These are phyloP conservation scores for Nemotelus pantherinus DNA, from an alignment of 2,888 invertebrate species.

Conservation along the genomic window DNA sequence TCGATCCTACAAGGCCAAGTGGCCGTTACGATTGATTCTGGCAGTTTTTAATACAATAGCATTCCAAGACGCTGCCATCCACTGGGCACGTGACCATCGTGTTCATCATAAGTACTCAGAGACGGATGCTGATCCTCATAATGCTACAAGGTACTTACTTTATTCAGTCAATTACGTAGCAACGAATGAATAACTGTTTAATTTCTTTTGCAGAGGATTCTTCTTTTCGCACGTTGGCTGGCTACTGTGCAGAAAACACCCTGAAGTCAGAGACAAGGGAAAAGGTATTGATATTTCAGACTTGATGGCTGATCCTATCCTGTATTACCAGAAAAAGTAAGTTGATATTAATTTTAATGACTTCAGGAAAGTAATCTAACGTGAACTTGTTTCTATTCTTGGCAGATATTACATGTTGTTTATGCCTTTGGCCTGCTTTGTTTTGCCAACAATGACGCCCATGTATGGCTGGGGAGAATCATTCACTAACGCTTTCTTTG, in stretches of 20 bases:
- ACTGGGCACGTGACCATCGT: conserved; percentile 84
- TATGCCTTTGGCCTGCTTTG: conserved; percentile 80
- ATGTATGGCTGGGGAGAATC: conserved; percentile 82
- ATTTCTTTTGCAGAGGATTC: conserved; percentile 74
- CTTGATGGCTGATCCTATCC: conserved; percentile 80
- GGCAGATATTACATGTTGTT: conserved; percentile 77
- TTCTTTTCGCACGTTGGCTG: conserved; percentile 97
- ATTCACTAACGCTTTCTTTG: conserved; percentile 73
- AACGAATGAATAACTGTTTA: conserved; percentile 6
- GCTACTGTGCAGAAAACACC: conserved; percentile 91
- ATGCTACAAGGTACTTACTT: conserved; percentile 70
- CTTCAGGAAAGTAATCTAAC: background rate
- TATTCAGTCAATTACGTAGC: background rate
- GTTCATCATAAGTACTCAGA: conserved; percentile 94
- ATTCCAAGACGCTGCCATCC: conserved; percentile 84
- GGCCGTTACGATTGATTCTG: conserved; percentile 84
- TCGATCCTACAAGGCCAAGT: conserved; percentile 93
- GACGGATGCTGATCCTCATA: conserved; percentile 94
- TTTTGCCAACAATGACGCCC: conserved; percentile 79
- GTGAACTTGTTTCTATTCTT: conserved; percentile 20
- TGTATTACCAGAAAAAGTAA: conserved; percentile 90
- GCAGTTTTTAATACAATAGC: conserved; percentile 88
- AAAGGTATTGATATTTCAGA: conserved; percentile 87
- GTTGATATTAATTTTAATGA: conserved; percentile 55
- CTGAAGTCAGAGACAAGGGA: conserved; percentile 87